phyloP scores from a whole-genome alignment of 2,888 invertebrate species.

The Nipponacmea schrenckii region DNA sequence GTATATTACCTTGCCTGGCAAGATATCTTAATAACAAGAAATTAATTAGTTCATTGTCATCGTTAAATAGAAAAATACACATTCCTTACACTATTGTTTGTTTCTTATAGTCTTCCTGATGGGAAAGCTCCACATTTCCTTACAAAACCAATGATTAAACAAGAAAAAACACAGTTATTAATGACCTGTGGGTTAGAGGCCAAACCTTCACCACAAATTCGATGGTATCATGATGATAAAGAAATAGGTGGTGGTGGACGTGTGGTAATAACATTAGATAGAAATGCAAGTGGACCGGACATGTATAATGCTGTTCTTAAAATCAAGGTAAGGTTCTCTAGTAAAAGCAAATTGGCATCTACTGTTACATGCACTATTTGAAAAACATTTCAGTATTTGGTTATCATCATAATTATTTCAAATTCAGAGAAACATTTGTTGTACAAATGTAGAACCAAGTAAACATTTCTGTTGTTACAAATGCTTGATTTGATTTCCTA shows the following conservation, averaged over 20 bases:
- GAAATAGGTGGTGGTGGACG: conserved; percentile 81
- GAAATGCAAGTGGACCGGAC: conserved; percentile 84
- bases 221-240: conserved; percentile 86
- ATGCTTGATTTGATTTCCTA: no score
- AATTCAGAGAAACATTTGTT: no score
- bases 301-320: conserved; percentile 90
- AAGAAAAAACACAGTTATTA: conserved; percentile 86
- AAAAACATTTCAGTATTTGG: neutral
- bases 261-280: conserved; percentile 90
- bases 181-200: conserved; percentile 97
- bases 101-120: conserved; percentile 40
- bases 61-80: no score
- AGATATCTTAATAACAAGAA: neutral
- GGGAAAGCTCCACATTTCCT: conserved; percentile 90
- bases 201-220: conserved; percentile 92
- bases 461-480: no score
- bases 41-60: neutral
- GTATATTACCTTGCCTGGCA: neutral
- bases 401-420: no score
- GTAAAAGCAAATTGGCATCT: conserved; percentile 3
- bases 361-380: no score
- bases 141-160: conserved; percentile 98
- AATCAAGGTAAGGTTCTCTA: conserved; percentile 81
- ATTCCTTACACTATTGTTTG: no score
- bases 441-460: no score